Evolutionary conservation across 2,888 invertebrate species (phyloP).

Genomic region (Lepidocyrtinus sp.): DNA sequence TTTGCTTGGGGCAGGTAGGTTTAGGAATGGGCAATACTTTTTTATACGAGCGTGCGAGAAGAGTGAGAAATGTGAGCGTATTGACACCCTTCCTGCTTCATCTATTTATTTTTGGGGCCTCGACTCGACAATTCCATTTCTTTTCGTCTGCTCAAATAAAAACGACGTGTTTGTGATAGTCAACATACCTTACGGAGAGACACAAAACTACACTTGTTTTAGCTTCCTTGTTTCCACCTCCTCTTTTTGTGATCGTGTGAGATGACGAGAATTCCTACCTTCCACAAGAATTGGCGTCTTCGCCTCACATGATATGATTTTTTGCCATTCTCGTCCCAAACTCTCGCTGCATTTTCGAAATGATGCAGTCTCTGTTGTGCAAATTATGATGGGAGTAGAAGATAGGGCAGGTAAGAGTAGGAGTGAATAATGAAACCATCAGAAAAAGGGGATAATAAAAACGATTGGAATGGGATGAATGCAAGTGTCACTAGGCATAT

Average conservation of each 20-base stretch:
- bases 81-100: slow-evolving; percentile 58
- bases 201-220: slow-evolving; percentile 27
- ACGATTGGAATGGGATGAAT: neutral
- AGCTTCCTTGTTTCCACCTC: slow-evolving; percentile 59
- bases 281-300: slow-evolving; percentile 26
- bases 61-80: slow-evolving; percentile 45
- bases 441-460: neutral
- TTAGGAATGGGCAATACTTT: slow-evolving; percentile 42
- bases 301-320: neutral
- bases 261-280: slow-evolving; percentile 5
- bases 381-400: neutral
- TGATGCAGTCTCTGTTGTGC: neutral
- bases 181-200: slow-evolving; percentile 1
- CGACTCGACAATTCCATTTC: neutral
- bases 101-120: slow-evolving; percentile 41
- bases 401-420: neutral
- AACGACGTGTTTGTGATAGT: slow-evolving; percentile 16
- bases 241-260: slow-evolving; percentile 3
- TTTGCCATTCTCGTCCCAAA: slow-evolving; percentile 25
- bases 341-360: no score
- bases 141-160: slow-evolving; percentile 24
- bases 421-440: neutral
- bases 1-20: slow-evolving; percentile 36
- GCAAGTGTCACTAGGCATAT: neutral
- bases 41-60: slow-evolving; percentile 35